A percentile compares a stretch with the other conserved stretches of the same genome.
Evolutionary conservation across 2,113 vertebrate species (phyloP).

Genomic region (Melanerpes formicivorus): DNA sequence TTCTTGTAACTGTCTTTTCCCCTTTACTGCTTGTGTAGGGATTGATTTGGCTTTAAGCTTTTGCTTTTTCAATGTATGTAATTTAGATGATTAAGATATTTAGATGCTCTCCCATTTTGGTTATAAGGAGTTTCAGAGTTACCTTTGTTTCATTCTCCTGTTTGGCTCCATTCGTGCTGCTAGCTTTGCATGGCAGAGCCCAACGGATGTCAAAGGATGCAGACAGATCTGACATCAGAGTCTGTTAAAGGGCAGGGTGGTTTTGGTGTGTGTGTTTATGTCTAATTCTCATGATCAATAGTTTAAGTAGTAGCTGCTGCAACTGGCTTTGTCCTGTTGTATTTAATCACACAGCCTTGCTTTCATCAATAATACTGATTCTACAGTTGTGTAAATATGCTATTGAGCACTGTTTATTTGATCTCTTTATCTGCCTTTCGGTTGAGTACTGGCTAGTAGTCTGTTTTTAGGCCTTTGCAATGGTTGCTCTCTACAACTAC

Average conservation of each 20-base stretch:
- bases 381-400: background rate
- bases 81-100: background rate
- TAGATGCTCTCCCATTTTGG: background rate
- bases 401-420: background rate
- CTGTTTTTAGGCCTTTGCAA: background rate
- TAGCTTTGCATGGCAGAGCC: background rate
- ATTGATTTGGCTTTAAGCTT: background rate
- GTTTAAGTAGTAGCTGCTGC: background rate
- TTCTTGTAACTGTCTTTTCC: background rate
- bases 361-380: conserved; percentile 2
- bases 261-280: background rate
- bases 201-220: background rate
- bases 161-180: background rate
- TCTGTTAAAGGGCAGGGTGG: background rate
- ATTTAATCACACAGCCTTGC: background rate
- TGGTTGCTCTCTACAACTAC: background rate
- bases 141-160: background rate
- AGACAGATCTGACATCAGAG: background rate
- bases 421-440: background rate
- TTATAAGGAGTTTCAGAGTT: background rate
- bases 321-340: background rate
- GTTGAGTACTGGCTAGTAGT: background rate
- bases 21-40: background rate
- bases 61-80: background rate
- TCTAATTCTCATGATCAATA: background rate